Conservation (phyloP, 1,140 invertebrate species). For the Drosophila dunni region DNA sequence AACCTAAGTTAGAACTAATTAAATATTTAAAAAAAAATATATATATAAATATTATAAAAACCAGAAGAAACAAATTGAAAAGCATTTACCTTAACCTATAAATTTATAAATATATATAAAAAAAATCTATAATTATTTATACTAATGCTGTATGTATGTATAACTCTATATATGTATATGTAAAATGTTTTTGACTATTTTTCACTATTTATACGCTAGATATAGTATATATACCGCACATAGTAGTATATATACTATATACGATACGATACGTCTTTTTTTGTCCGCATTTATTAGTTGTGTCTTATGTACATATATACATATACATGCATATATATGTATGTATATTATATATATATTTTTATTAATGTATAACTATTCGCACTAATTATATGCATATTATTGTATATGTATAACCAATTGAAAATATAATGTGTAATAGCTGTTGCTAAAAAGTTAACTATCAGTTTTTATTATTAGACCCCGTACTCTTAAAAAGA, state of each 20-base stretch:
- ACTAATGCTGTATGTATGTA: constrained; percentile 80
- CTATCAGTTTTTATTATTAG: constrained; percentile 61
- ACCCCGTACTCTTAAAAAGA: no score
- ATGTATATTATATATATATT: constrained; percentile 55
- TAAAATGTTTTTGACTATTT: constrained; percentile 83
- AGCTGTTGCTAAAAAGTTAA: constrained; percentile 77
- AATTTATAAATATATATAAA: constrained; percentile 49
- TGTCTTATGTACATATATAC: constrained; percentile 43
- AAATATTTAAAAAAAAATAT: constrained; percentile 31
- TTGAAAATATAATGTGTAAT: constrained; percentile 79
- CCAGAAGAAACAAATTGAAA: constrained; percentile 57
- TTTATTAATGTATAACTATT: constrained; percentile 65
- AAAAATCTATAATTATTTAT: constrained; percentile 67
- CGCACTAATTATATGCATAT: constrained; percentile 73
- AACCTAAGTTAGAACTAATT: constrained; percentile 74
- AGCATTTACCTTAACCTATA: constrained; percentile 68
- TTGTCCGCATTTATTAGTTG: constrained; percentile 65
- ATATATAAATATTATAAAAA: constrained; percentile 26
- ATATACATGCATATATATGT: constrained; percentile 47
- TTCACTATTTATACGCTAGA: constrained; percentile 76
- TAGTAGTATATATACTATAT: constrained; percentile 56
- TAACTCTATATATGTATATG: constrained; percentile 79
- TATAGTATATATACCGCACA: constrained; percentile 64
- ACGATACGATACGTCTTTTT: constrained; percentile 53
- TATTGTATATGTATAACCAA: constrained; percentile 71